Evolutionary conservation across 2,888 invertebrate species (phyloP).

Genomic region (Taphrorychus bicolor): DNA sequence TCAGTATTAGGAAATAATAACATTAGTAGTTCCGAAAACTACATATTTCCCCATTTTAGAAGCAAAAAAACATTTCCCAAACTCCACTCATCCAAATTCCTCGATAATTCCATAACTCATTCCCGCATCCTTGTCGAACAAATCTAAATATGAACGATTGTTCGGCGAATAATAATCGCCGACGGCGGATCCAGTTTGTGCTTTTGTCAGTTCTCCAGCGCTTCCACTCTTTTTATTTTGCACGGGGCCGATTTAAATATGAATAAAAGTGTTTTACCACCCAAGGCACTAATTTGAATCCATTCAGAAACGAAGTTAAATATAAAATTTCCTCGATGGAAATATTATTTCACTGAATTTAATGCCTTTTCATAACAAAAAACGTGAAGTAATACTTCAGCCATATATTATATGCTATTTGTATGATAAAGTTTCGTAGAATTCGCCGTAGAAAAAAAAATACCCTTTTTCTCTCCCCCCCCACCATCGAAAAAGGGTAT

Average conservation of each 20-base stretch:
- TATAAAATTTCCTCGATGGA: background rate
- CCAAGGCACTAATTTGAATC: conserved; percentile 26
- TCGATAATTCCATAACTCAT: background rate
- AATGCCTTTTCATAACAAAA: too few species aligned
- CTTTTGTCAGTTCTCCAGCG: conserved; percentile 32
- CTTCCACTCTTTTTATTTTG: conserved; percentile 23
- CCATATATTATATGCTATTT: background rate
- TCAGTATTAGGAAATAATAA: too few species aligned
- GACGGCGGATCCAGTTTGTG: conserved; percentile 29
- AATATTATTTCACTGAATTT: background rate
- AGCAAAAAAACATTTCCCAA: background rate
- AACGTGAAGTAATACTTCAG: background rate
- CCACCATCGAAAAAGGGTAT: too few species aligned
- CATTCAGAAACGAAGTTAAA: conserved; percentile 3
- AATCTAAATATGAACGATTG: conserved; percentile 37
- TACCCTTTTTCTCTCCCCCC: too few species aligned
- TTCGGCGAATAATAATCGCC: conserved; percentile 37
- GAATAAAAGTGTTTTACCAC: conserved; percentile 34
- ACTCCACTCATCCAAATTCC: background rate
- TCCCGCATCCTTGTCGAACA: conserved; percentile 25
- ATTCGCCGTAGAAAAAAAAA: background rate
- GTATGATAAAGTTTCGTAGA: background rate
- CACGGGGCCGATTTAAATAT: conserved; percentile 34
- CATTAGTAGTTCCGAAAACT: too few species aligned
- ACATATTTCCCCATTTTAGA: too few species aligned